Base-by-base conservation (phyloP, 2,888 invertebrate genomes). In the Eurytoma adleriae region DNA sequence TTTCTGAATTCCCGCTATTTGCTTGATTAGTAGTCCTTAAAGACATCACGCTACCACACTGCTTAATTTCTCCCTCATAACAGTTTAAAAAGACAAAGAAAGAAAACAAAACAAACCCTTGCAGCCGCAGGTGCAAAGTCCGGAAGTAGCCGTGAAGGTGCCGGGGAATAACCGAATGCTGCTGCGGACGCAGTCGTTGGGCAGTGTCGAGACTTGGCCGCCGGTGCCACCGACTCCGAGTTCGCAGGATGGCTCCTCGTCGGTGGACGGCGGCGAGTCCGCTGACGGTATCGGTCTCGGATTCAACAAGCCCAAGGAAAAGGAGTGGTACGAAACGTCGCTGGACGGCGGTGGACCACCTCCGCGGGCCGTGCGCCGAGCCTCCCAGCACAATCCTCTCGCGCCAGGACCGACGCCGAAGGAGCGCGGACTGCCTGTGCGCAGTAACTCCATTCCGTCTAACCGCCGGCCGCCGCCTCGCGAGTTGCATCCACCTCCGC, bases 321-420 rank as follows among this genome's bases (percentile, higher is more conserved):
- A 94, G 84, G 94, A 94, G 84, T 95, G 94, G 94, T 94, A 94
- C 87, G 94, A 95, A 88, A 94, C 94, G 0, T 94, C 94, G 3
- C 88, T 94, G 84, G 94, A 94, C 88, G 92, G 87, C 7, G 84
- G 82, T 70, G 79, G 83, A 3, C 83, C 83, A 78, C 81, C 84
- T 0, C 81, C 70, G 16, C 30, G 78, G 24, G 54, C 67, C n/a
- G 24, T 79, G 2, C 73, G 76, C 48, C 77, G 82, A 2, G 62
- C 77, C 13, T 82, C 82, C 3, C 82, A 82, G 30, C 82, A 82
- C 57, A 80, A 76, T 59, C 66, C 82, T 1, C 7, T 64, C 1
- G 27, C 70, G 30, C n/a, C 68, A 1, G 74, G 75, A 12, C 71
- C 72, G 13, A 40, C 73, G 18, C n/a, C 62, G 0, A 78, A 78